These are phyloP conservation scores for Smittia sp. DNA, from an alignment of 2,888 invertebrate species.

Conservation along the genomic window DNA sequence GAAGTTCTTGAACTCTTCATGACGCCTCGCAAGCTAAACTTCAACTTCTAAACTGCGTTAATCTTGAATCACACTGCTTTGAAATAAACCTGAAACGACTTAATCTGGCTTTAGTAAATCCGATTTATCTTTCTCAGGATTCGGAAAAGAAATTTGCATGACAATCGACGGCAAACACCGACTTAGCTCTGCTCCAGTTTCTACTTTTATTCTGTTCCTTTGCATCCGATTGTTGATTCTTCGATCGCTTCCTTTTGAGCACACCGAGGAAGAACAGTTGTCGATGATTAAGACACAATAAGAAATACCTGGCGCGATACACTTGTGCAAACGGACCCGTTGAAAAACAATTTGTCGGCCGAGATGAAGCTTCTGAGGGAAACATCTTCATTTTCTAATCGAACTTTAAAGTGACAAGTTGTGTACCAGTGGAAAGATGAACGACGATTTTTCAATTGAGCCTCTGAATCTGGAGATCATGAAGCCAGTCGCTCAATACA, in stretches of 20 bases:
- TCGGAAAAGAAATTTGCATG: constrained; percentile 46
- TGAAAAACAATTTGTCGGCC: not conserved
- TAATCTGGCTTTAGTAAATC: not conserved
- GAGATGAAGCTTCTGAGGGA: not conserved
- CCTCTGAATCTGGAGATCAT: constrained; percentile 38
- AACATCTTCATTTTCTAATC: not conserved
- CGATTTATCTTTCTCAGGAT: no score
- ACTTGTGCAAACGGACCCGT: constrained; percentile 34
- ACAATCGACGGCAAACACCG: constrained; percentile 16
- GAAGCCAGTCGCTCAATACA: constrained; percentile 28
- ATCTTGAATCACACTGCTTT: not conserved
- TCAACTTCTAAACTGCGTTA: constrained; percentile 49
- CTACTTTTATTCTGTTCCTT: constrained; percentile 23
- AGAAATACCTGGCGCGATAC: not conserved
- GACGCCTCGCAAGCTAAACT: constrained; percentile 73
- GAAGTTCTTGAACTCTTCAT: constrained; percentile 81
- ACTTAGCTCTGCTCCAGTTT: constrained; percentile 2
- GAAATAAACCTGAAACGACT: not conserved
- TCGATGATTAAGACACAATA: not conserved
- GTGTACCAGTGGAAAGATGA: not conserved
- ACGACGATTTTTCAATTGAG: not conserved
- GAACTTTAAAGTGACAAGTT: not conserved
- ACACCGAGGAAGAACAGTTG: not conserved
- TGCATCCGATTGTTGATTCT: not conserved
- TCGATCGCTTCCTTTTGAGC: not conserved